Base-by-base conservation (phyloP, 2,797 vertebrate species). In the Silurus lanzhouensis region DNA sequence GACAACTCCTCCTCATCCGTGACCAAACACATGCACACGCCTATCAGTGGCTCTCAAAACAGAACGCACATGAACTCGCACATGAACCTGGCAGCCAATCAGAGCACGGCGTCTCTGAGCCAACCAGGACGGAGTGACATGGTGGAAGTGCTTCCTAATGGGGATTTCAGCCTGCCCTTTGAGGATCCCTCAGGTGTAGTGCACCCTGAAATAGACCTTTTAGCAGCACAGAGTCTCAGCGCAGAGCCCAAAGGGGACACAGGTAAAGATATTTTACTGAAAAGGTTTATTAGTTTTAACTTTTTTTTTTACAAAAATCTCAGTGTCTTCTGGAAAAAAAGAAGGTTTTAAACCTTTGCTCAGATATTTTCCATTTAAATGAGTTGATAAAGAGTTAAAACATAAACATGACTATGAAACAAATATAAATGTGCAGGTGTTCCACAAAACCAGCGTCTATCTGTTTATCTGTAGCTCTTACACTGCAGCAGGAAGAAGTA, bases 201-300 rank as follows among this genome's bases (percentile, higher is more conserved):
- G 86, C 94, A 93, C 31, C n/a, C 95, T 0, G 96, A 97, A 85
- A 95, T 95, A 0, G 96, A 96, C 92, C 95, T 96, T 91, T 96
- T 93, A 0, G 60, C 90, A 0, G 86, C 81, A 12, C 92, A 93
- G 1, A 76, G 90, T 38, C 79, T 93, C 85, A 90, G 90, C 64
- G 90, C 93, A 0, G 96, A 97, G 66, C 91, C 91, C 22, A 89
- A 88, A 88, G 94, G 94, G 85, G 93, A 94, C 17, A 93, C 96
- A 96, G 96, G 96, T 97, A 96, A 93, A 94, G 66, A 76, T 15
- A 13, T 83, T 48, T 15, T 15, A 46, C 8, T 72, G 27, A 46
- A 46, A 75, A 78, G 8, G n/a, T 81, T 81, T 66, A 10, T 46
- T 77, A 10, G 0, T 31, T 6, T 38, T 19, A 7, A 7, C 6